A percentile compares a stretch with the other conserved stretches of the same genome.
These are phyloP conservation scores for Brachypteracias leptosomus DNA, from an alignment of 2,113 vertebrate species.

Conservation along the genomic window DNA sequence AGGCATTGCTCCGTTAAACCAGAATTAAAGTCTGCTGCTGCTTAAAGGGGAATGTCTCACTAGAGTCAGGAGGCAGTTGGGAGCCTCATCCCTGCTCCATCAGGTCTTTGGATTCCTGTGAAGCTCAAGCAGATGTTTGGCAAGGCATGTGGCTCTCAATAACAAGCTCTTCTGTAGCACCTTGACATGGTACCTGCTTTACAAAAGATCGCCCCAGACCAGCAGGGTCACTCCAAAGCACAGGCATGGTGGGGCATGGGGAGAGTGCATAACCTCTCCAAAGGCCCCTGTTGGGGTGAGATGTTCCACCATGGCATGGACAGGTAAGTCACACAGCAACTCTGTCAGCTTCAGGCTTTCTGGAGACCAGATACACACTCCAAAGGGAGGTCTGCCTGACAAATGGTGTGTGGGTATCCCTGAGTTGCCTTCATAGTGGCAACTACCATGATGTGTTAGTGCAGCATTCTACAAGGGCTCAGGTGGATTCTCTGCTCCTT, in stretches of 20 bases:
- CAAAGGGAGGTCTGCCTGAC: background rate
- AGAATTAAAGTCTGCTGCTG: background rate
- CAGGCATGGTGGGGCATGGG: accelerated
- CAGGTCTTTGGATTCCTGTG: background rate
- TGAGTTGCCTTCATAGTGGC: background rate
- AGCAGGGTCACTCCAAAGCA: background rate
- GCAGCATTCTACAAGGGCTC: background rate
- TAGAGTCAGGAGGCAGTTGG: background rate
- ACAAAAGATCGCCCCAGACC: background rate
- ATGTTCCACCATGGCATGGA: background rate
- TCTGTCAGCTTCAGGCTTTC: background rate
- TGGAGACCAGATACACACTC: background rate
- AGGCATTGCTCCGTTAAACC: background rate
- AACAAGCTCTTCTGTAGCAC: background rate
- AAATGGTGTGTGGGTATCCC: background rate
- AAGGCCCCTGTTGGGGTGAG: background rate
- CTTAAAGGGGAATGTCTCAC: background rate
- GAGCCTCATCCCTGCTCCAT: background rate
- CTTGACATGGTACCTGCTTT: background rate
- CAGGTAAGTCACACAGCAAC: background rate
- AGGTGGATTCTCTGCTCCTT: background rate
- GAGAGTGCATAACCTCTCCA: background rate
- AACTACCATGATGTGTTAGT: background rate
- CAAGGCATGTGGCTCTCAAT: background rate
- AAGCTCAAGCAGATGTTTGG: background rate